These are phyloP conservation scores for Antennarius maculatus DNA, from an alignment of 2,797 vertebrate genomes.

Conservation along the genomic window DNA sequence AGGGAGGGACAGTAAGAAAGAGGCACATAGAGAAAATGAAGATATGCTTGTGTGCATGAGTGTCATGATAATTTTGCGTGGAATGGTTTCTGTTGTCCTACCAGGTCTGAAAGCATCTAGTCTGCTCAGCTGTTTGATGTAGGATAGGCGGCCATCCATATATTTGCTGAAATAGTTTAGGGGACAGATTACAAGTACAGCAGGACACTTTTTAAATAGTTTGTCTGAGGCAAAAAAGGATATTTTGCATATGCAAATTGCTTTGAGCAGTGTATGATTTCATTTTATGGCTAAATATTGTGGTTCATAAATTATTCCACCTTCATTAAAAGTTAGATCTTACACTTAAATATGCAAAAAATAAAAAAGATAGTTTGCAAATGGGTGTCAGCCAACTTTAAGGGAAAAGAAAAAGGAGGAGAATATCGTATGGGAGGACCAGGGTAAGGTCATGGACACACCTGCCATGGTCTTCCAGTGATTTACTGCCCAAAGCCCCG, in stretches of 20 bases:
- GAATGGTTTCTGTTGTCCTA: slow-evolving; percentile 62
- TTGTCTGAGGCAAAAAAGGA: slow-evolving; percentile 8
- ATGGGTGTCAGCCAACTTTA: slow-evolving; percentile 1
- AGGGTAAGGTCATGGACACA: slow-evolving; percentile 73
- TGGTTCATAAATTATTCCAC: too few species aligned
- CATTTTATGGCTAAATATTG: not conserved
- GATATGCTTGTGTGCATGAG: slow-evolving; percentile 62
- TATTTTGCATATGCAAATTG: slow-evolving; percentile 14
- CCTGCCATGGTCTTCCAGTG: slow-evolving; percentile 80
- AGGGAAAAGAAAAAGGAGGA: slow-evolving; percentile 27
- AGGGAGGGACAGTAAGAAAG: slow-evolving; percentile 17
- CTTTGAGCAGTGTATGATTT: not conserved
- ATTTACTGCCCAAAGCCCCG: slow-evolving; percentile 82
- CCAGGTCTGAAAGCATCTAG: slow-evolving; percentile 60
- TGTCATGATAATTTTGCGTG: slow-evolving; percentile 60
- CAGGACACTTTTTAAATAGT: slow-evolving; percentile 11
- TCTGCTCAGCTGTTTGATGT: slow-evolving; percentile 61
- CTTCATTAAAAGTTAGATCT: not conserved
- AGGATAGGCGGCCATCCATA: slow-evolving; percentile 55
- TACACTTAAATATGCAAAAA: slow-evolving; percentile 20
- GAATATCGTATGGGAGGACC: slow-evolving; percentile 40
- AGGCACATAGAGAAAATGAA: slow-evolving; percentile 19
- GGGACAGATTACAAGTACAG: slow-evolving; percentile 53
- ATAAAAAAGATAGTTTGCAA: not conserved
- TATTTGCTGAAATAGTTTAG: slow-evolving; percentile 53